Evolutionary conservation across 2,797 vertebrate genomes (phyloP).

Genomic region (Synaphobranchus kaupii): DNA sequence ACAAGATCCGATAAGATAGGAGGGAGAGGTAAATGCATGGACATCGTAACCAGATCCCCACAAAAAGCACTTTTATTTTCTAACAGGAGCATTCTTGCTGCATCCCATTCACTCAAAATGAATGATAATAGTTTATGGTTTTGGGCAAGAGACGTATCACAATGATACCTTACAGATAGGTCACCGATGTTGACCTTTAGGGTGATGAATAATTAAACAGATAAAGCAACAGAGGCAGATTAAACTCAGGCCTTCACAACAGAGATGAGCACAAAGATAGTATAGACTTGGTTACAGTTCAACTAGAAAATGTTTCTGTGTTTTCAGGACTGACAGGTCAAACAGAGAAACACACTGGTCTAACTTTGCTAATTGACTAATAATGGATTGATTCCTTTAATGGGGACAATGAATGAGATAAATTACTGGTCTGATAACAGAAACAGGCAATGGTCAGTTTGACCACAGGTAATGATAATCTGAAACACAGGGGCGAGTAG

Average conservation of each 20-base stretch:
- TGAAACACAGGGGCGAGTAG: not conserved
- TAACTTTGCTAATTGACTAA: not conserved
- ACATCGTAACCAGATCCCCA: not conserved
- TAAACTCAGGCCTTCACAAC: conserved; percentile 3
- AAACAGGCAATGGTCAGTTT: not conserved
- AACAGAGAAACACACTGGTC: not conserved
- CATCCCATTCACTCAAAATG: not conserved
- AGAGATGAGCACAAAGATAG: not conserved
- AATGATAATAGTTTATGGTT: too few relatives aligned
- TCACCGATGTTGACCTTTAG: not conserved
- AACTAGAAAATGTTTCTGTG: not conserved
- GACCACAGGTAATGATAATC: not conserved
- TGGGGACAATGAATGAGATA: not conserved
- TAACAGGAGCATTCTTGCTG: not conserved
- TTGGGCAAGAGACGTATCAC: not conserved
- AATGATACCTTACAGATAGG: not conserved
- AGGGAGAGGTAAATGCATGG: not conserved
- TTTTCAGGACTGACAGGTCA: not conserved
- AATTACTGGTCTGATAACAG: not conserved
- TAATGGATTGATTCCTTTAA: not conserved
- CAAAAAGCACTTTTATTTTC: not conserved
- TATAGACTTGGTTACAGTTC: not conserved
- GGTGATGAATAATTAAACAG: not conserved
- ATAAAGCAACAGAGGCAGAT: not conserved
- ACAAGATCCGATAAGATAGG: not conserved